Evolutionary conservation across 2,113 vertebrate species (phyloP), one percentile per base, ranked within the genome.

Genomic region (Corythornis madagascariensis): DNA sequence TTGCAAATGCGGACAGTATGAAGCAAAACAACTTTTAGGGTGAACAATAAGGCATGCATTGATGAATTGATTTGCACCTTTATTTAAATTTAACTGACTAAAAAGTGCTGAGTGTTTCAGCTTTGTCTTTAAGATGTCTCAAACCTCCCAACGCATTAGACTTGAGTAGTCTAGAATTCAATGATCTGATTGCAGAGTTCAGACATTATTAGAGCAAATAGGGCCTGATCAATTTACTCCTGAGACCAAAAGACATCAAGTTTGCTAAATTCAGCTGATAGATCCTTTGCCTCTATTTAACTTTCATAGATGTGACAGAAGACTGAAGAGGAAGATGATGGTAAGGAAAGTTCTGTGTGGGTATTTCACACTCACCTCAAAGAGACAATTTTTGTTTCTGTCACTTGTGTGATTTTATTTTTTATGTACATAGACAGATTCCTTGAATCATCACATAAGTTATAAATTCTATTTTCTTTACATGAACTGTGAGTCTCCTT

Each of bases 381-480:
- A 71, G 45, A 89, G 35, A 47, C 20, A 35, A 60, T 81, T 95
- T 94, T 69, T 11, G 2, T 1, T 81, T 75, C 74, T 95, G 65
- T 93, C 53, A 40, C 43, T 94, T 60, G 31, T 48, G 72, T 83
- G 79, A 67, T 93, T 93, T 93, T 77, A 35, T 74, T 88, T 61
- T 84, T 10, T 75, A 26, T 73, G 70, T 88, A 64, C 75, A 52
- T 18, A 94, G 89, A 63, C 92, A 83, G 86, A 80, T 88, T 86
- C 82, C 85, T 86, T 91, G 79, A 83, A 92, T 94, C 88, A 85
- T 93, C 87, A 89, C 82, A 7, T 61, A 55, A 85, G 75, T 91
- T 94, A 83, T 24, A 91, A 95, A 94, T 91, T 95, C 88, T 47
- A 71, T 89, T 94, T 87, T 92, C 78, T 89, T 95, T 91, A 87